phyloP scores from a whole-genome alignment of 1,140 invertebrate species.

The Pseudomyrmex dendroicus region DNA sequence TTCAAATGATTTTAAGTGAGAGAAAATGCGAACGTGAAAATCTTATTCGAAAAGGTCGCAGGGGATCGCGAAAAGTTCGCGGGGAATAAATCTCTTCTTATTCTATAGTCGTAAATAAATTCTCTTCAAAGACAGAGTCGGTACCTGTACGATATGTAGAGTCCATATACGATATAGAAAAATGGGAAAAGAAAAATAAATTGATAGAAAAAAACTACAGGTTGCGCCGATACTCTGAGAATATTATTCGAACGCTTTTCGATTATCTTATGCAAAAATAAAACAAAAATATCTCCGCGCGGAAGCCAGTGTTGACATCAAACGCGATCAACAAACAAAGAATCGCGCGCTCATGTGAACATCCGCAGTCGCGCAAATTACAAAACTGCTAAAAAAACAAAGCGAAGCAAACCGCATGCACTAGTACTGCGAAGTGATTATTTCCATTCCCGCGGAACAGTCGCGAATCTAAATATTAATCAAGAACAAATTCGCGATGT shows the following conservation, averaged over 20 bases:
- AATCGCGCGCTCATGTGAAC: conserved; percentile 18
- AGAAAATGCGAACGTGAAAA: not conserved
- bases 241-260: too few relatives aligned
- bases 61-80: not conserved
- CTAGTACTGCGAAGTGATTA: conserved; percentile 6
- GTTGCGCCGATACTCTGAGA: too few relatives aligned
- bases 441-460: not conserved
- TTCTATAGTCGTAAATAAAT: too few relatives aligned
- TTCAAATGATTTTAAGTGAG: conserved; percentile 18
- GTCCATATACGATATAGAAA: not conserved
- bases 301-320: not conserved
- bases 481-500: not conserved
- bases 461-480: conserved; percentile 12
- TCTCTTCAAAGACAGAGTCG: not conserved
- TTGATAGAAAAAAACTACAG: too few relatives aligned
- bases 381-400: not conserved
- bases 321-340: not conserved
- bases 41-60: conserved; percentile 9
- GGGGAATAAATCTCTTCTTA: not conserved
- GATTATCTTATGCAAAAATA: not conserved
- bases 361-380: not conserved
- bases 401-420: not conserved
- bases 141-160: too few relatives aligned
- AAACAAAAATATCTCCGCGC: not conserved
- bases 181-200: not conserved